Evolutionary conservation across 2,113 vertebrate genomes (phyloP).

Genomic region (Passer montanus): DNA sequence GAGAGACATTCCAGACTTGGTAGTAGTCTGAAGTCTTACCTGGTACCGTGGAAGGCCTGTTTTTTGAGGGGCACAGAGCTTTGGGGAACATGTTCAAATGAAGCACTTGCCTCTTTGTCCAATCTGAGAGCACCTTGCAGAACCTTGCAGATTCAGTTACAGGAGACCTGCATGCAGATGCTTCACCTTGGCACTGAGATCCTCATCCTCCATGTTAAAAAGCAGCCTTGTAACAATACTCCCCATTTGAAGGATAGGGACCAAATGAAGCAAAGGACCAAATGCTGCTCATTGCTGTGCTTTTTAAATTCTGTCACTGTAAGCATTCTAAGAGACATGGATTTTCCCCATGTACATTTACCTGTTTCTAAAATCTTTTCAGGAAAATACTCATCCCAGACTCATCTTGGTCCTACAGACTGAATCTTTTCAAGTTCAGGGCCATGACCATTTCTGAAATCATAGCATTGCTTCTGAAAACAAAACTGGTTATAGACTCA

Average conservation of each 20-base stretch:
- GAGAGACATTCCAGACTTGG: neutral
- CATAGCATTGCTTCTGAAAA: neutral
- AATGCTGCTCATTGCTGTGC: neutral
- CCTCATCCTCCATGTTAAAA: neutral
- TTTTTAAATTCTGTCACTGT: neutral
- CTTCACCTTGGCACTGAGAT: neutral
- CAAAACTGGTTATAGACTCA: neutral
- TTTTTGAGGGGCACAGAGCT: neutral
- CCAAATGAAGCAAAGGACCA: neutral
- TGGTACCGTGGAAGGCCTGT: neutral
- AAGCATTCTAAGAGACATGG: neutral
- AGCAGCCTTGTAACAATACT: neutral
- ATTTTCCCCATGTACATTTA: neutral
- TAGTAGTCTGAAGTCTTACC: rapidly evolving
- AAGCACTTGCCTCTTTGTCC: neutral
- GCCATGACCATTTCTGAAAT: neutral
- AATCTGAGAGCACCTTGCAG: neutral
- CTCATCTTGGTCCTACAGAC: neutral
- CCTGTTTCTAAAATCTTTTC: neutral
- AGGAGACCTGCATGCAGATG: neutral
- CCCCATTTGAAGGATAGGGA: neutral
- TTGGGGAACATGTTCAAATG: neutral
- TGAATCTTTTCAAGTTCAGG: neutral
- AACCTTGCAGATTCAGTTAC: neutral
- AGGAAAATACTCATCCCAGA: neutral